phyloP scores from a whole-genome alignment of 2,888 invertebrate genomes.

The Ennomos quercinarius region DNA sequence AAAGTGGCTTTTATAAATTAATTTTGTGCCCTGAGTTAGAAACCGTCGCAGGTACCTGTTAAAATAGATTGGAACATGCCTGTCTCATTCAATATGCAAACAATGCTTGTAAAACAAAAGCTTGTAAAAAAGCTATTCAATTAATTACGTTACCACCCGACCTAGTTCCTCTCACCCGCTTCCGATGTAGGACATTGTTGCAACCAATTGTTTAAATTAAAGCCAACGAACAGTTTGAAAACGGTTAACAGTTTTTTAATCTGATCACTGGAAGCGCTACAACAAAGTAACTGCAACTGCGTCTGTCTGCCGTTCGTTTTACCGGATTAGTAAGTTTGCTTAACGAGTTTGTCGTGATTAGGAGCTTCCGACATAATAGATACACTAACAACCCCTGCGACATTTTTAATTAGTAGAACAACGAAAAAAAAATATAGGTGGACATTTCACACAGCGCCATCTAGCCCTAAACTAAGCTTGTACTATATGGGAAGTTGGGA shows the following conservation, averaged over 20 bases:
- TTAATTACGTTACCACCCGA: conserved; percentile 23
- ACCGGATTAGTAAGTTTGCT: conserved; percentile 9
- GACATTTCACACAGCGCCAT: too few relatives aligned
- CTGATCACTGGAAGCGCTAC: conserved; percentile 13
- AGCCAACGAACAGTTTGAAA: conserved; percentile 14
- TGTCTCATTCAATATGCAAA: conserved; percentile 7
- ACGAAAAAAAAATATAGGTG: too few relatives aligned
- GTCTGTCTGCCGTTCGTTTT: conserved; percentile 9
- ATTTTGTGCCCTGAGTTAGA: too few relatives aligned
- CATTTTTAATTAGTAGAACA: too few relatives aligned
- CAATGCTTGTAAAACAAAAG: conserved; percentile 15
- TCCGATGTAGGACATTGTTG: conserved; percentile 24
- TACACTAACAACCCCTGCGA: not conserved
- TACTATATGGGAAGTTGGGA: too few relatives aligned
- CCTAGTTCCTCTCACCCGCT: conserved; percentile 16
- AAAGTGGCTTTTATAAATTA: too few relatives aligned
- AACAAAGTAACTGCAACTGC: conserved; percentile 3
- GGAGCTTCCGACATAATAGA: not conserved
- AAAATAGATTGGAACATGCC: conserved; percentile 3
- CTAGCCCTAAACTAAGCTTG: too few relatives aligned
- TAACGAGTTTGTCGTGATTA: not conserved
- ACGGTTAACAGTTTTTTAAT: conserved; percentile 26
- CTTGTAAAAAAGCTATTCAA: conserved; percentile 17
- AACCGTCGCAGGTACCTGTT: too few relatives aligned
- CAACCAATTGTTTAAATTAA: conserved; percentile 23